Evolutionary conservation across 2,888 invertebrate species (phyloP), one percentile per base, ranked within the genome.

Genomic region (Leptinotarsa haldemani): DNA sequence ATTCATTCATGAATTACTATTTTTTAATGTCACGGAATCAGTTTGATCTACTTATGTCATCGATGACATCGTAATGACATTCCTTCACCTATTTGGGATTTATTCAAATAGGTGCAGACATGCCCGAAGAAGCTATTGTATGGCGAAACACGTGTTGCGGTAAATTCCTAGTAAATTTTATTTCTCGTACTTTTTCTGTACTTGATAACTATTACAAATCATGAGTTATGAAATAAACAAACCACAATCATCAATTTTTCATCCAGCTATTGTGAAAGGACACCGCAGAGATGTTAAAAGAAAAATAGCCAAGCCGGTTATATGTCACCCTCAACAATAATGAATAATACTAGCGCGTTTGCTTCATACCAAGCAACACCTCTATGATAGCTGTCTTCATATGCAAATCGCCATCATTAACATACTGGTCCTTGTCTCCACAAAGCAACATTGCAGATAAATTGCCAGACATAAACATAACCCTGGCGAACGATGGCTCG

Each of bases 401-500:
- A 83, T 83, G 82, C 78, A 83, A 83, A 83, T 82, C 77, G 77
- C 69, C 40, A 67, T 71, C 77, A 83, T 83, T 82, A 83, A 81
- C 82, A 82, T 83, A 82, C 80, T 76, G 79, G 77, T 78, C 73
- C 71, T 66, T 68, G 76, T 77, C 75, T 74, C 74, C 73, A 71
- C 68, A 74, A 68, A 76, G 76, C 75, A 70, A 72, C 77, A 74
- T 74, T 77, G 77, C 75, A 78, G 70, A 74, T 80, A 78, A 80
- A 80, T 78, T 79, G 75, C 79, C 56, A 67, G 50, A 69, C 75
- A 79, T 68, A 46, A 47, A 68, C 22, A 56, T 47, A 58, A 22
- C 50, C 50, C 52, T 58, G 56, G 25, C 16, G 58, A 56, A 18
- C 40, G n/a, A 46, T n/a, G 30, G 18, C 52, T 40, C 2, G 67